These are phyloP conservation scores for Diabrotica virgifera DNA, from an alignment of 1,140 invertebrate species.

Conservation along the genomic window DNA sequence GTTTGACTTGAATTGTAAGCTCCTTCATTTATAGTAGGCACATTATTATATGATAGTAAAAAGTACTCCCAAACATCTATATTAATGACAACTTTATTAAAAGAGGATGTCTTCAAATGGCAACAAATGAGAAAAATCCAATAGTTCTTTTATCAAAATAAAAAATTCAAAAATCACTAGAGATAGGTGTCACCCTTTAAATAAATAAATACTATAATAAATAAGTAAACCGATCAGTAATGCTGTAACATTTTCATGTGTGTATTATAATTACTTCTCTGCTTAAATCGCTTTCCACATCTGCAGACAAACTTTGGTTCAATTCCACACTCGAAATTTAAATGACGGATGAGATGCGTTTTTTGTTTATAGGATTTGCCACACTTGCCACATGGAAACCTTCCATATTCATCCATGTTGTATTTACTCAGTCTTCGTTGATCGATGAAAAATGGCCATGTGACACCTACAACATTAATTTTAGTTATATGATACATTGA, in stretches of 20 bases:
- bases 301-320: constrained; percentile 54
- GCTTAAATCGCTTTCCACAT: constrained; percentile 50
- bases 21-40: too few species aligned
- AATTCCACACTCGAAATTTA: constrained; percentile 58
- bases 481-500: background rate
- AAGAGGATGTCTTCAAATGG: too few species aligned
- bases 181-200: too few species aligned
- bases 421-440: background rate
- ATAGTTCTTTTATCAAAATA: too few species aligned
- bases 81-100: too few species aligned
- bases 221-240: background rate
- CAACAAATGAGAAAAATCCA: too few species aligned
- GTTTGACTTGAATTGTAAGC: too few species aligned
- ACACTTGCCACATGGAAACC: constrained; percentile 5
- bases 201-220: too few species aligned
- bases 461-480: background rate
- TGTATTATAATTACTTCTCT: constrained; percentile 50
- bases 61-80: too few species aligned
- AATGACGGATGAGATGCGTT: constrained; percentile 49
- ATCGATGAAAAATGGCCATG: background rate
- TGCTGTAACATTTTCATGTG: constrained; percentile 35
- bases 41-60: too few species aligned
- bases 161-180: too few species aligned
- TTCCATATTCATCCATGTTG: constrained; percentile 1
- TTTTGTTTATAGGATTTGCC: constrained; percentile 53